Evolutionary conservation across 2,797 vertebrate species (phyloP), one percentile per base, ranked within the genome.

Genomic region (Sylvia borin): DNA sequence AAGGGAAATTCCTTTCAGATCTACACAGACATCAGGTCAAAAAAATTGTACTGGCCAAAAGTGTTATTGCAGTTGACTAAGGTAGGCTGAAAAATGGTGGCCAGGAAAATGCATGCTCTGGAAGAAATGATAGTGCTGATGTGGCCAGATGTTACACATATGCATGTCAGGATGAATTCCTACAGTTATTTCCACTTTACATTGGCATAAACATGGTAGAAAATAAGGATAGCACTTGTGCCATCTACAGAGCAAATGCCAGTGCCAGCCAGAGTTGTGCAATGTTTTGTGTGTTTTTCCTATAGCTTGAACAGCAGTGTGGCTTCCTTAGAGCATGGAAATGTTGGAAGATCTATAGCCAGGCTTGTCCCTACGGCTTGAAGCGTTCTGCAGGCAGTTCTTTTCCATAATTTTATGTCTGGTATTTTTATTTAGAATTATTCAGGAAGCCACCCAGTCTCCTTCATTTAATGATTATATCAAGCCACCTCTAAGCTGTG

Each of bases 1-100:
- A 91, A 34, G 68, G 51, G 34, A 96, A 95, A 92, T 92, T 91
- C 77, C 71, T 93, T 96, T 93, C 68, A 72, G 42, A 89, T 76
- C 61, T 85, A 36, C 34, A 54, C 34, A 96, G 78, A 68, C 58
- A 80, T 91, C 65, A 62, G 78, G 61, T 94, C 72, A 92, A 83
- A 95, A 95, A 85, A 24, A 72, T 68, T 61, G 34, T 51, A 48
- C 75, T 75, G 78, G 72, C 57, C 45, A 68, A 82, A 95, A 85
- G n/a, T 11, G 38, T 80, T 84, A 47, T 12, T 92, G 64, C 65
- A 83, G 71, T 85, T 87, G 75, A 82, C 86, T 71, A 90, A 51
- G 38, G 40, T 42, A 85, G 43, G 38, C 72, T 95, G 75, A 20
- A 91, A 91, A 93, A 70, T 51, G 36, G 65, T 71, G 58, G 75